Evolutionary conservation across 2,113 vertebrate genomes (phyloP).

Genomic region (Phaethon lepturus): DNA sequence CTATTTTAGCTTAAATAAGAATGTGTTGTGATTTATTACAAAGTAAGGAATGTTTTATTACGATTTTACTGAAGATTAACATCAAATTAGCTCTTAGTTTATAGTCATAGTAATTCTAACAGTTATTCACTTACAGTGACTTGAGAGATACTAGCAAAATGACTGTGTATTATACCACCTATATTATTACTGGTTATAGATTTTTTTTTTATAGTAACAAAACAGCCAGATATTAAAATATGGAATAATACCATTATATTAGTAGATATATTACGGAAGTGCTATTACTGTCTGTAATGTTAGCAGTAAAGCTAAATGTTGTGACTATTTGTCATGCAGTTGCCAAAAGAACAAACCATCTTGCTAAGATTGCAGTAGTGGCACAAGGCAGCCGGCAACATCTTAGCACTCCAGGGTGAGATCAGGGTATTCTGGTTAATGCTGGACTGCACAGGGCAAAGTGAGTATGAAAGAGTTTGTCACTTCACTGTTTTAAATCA

Average conservation of each 20-base stretch:
- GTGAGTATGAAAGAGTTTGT: neutral
- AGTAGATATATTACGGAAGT: neutral
- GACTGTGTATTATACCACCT: neutral
- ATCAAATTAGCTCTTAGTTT: neutral
- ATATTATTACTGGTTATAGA: neutral
- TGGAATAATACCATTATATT: neutral
- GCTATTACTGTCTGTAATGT: neutral
- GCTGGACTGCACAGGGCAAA: neutral
- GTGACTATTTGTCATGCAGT: neutral
- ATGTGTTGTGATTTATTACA: neutral
- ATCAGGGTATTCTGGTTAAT: neutral
- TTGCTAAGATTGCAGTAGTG: neutral
- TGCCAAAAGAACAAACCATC: neutral
- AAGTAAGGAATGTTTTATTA: neutral
- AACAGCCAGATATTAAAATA: neutral
- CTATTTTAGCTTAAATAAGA: neutral
- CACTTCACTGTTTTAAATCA: neutral
- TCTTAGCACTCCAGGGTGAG: neutral
- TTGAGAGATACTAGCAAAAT: neutral
- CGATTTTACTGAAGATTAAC: neutral
- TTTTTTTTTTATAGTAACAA: neutral
- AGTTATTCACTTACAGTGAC: neutral
- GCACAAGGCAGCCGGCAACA: neutral
- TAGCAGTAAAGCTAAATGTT: neutral
- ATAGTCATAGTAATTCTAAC: neutral